Base-by-base conservation (phyloP, 1,140 invertebrate species). In the Drosophila melanica region DNA sequence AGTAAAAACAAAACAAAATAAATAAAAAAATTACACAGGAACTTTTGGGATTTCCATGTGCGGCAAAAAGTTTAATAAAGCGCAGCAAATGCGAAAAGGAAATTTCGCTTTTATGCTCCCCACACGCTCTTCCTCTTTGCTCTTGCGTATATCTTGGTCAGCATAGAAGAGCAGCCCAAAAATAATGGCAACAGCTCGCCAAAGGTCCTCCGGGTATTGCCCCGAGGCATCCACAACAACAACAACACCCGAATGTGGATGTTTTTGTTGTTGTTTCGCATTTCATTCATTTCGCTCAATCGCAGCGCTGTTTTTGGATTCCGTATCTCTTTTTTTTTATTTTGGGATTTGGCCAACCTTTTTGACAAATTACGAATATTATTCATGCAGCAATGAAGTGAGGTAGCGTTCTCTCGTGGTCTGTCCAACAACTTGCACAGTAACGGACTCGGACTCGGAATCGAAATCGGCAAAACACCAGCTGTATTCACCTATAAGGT, bases 351-450 rank as follows among this genome's bases (percentile, higher is more conserved):
- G 84, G 80, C 85, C 85, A 84, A 89, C 79, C 79, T 89, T 89
- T 77, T 90, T 90, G 89, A 90, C 85, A 90, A 90, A 90, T 90
- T 90, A 79, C 89, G 72, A 81, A 90, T 90, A 90, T 90, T 90
- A 90, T 90, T 90, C 80, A 90, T 87, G 89, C 77, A 78, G 77
- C 89, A 86, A 87, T 87, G 81, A 90, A 90, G 81, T 90, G 81
- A 75, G 81, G 76, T 79, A 86, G 76, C 76, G 76, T 73, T 75
- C 62, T 47, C 65, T 72, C 51, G 48, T 66, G 60, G 51, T 59
- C 76, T 39, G 55, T 60, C 58, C 63, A 37, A 67, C 62, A 66
- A 57, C 62, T 74, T 68, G 37, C n/a, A 33, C 53, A 54, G 27
- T 18, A 66, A 37, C 57, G 23, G 35, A 12, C 6, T 14, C 57